Conservation (phyloP, 2,888 invertebrate species). For the Andrena bucephala region DNA sequence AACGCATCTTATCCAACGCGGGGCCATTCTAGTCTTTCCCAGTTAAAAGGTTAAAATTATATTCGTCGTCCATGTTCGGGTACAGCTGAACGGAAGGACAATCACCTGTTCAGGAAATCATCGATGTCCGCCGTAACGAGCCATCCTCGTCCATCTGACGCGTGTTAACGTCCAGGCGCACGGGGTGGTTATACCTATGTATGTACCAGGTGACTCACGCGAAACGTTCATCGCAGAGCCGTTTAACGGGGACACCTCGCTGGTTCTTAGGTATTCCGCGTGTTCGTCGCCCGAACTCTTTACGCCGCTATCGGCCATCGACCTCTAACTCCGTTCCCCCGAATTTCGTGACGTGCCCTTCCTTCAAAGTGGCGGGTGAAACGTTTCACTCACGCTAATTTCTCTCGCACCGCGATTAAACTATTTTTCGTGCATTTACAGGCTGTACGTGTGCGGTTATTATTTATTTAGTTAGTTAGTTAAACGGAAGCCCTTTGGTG, state of each 20-base stretch:
- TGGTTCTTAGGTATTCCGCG: conserved; percentile 39
- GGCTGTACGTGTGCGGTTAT: not conserved
- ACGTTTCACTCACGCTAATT: not conserved
- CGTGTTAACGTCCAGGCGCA: conserved; percentile 52
- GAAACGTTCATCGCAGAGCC: conserved; percentile 10
- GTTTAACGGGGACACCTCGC: conserved; percentile 16
- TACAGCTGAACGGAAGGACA: conserved; percentile 65
- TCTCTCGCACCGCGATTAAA: no score
- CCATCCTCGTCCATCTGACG: conserved; percentile 59
- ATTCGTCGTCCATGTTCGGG: conserved; percentile 3
- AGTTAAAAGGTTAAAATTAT: not conserved
- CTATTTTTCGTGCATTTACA: not conserved
- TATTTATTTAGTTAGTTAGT: no score
- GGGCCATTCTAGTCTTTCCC: no score
- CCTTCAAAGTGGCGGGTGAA: not conserved
- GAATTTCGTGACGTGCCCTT: conserved; percentile 22
- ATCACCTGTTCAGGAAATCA: conserved; percentile 76
- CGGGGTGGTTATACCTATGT: conserved; percentile 49
- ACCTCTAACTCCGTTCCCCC: conserved; percentile 26
- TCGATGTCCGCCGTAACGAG: conserved; percentile 47
- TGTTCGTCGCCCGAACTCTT: conserved; percentile 33
- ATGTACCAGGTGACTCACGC: conserved; percentile 61
- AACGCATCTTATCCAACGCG: no score
- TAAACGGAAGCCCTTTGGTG: no score
- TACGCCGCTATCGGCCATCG: conserved; percentile 50